Evolutionary conservation across 2,113 vertebrate genomes (phyloP).

Genomic region (Podarcis muralis): DNA sequence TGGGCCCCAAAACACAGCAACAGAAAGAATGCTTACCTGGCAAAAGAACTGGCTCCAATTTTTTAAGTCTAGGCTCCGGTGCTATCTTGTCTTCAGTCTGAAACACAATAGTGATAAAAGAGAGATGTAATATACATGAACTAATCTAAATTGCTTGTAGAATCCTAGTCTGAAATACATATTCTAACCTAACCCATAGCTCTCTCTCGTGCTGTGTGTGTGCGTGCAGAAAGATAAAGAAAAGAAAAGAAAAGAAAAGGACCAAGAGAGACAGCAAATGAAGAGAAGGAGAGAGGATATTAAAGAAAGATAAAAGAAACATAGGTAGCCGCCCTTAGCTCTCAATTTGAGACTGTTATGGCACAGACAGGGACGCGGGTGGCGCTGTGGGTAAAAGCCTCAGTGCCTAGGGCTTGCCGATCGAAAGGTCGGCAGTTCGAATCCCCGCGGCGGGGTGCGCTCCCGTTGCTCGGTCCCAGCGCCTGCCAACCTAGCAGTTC

Average conservation of each 20-base stretch:
- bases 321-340: background rate
- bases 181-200: background rate
- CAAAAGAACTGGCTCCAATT: conserved; percentile 90
- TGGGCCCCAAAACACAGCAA: background rate
- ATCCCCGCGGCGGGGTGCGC: too few relatives aligned
- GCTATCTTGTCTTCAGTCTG: conserved; percentile 84
- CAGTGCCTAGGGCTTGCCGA: too few relatives aligned
- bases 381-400: too few relatives aligned
- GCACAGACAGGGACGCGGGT: too few relatives aligned
- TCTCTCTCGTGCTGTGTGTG: background rate
- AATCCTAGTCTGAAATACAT: background rate
- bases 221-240: too few relatives aligned
- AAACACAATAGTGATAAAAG: conserved; percentile 22
- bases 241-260: too few relatives aligned
- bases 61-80: conserved; percentile 87
- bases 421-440: too few relatives aligned
- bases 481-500: too few relatives aligned
- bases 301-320: background rate
- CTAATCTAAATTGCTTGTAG: background rate
- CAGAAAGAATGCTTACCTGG: conserved; percentile 79
- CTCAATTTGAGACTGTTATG: background rate
- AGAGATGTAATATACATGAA: rapidly evolving
- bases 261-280: too few relatives aligned
- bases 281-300: too few relatives aligned
- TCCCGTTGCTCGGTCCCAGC: too few relatives aligned